These are phyloP conservation scores for Phrynocephalus vlangalii DNA, from an alignment of 2,797 vertebrate genomes.

Conservation along the genomic window DNA sequence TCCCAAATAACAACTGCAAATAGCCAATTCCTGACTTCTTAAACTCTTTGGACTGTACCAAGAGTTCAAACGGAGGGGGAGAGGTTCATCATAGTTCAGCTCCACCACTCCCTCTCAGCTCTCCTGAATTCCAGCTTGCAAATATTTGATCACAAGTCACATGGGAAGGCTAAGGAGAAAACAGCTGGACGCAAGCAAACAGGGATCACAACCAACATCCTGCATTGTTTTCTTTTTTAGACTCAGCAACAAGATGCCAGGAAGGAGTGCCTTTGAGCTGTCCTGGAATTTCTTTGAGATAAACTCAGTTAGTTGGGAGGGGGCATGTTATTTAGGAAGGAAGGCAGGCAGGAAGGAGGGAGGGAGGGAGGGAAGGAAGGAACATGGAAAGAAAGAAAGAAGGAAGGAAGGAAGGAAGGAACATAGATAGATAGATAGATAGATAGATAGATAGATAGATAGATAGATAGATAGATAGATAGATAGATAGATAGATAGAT, in stretches of 20 bases:
- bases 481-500: too few species aligned
- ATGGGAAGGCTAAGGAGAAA: constrained; percentile 62
- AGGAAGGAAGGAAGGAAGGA: too few species aligned
- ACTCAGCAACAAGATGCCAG: constrained; percentile 42
- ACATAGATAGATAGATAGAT: neutral
- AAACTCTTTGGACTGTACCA: constrained; percentile 75
- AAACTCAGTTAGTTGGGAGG: neutral
- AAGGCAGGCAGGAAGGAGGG: neutral
- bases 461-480: too few species aligned
- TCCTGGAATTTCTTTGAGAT: constrained; percentile 39
- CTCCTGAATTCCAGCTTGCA: constrained; percentile 43
- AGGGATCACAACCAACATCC: neutral
- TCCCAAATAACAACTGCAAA: constrained; percentile 40
- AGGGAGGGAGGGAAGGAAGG: neutral
- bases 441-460: neutral
- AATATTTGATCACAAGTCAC: constrained; percentile 64
- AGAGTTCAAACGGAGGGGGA: constrained; percentile 44
- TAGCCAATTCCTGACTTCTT: constrained; percentile 53
- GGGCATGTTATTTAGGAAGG: neutral
- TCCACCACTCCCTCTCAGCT: constrained; percentile 53
- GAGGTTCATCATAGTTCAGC: constrained; percentile 56
- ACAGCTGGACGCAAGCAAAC: constrained; percentile 52
- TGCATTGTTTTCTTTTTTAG: constrained; percentile 36
- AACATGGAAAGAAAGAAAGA: neutral
- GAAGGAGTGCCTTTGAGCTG: constrained; percentile 33